Base-by-base conservation (phyloP, 2,888 invertebrate genomes). In the Shargacucullia verbasci region DNA sequence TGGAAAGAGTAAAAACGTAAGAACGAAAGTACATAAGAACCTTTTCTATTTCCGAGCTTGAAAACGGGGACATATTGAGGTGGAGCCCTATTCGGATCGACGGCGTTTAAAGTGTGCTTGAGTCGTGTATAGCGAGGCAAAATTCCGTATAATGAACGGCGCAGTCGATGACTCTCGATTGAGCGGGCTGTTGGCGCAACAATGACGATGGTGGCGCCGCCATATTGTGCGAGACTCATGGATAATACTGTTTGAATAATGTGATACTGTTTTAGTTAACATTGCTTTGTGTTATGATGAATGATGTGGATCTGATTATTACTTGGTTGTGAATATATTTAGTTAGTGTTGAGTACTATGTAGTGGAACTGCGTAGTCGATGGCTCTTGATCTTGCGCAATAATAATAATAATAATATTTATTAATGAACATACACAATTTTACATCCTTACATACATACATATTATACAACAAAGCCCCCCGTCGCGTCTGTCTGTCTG, bases 131-230 rank as follows among this genome's bases (percentile, higher is more conserved):
- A 70, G 73, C 70, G 61, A 76, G 70, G 78, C 77, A 77, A 76
- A 77, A 72, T 75, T 73, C 78, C 75, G 78, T 72, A 81, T 83
- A 84, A 84, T 83, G 83, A 83, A 79, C 73, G 75, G 54, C 54
- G 60, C 48, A 52, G 61, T 85, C 79, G 77, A 90, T 84, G 85
- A 77, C 76, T 63, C 90, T 90, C 76, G 79, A 86, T 81, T 68
- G 67, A 76, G 84, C 82, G 72, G 73, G 34, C 39, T 89, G 86
- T 89, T 88, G 88, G 85, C 80, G 82, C 86, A 87, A 90, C 89
- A 90, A 86, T 82, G 81, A 53, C 59, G 9, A 20, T 53, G 8
- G n/a, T n/a, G 3, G 13, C 15, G 33, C n/a, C 49, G 71, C 65
- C 59, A 65, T 73, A 41, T 70, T 76, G 68, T 40, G n/a, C 38